phyloP scores from a whole-genome alignment of 1,140 invertebrate species.

The Heliothis virescens region DNA sequence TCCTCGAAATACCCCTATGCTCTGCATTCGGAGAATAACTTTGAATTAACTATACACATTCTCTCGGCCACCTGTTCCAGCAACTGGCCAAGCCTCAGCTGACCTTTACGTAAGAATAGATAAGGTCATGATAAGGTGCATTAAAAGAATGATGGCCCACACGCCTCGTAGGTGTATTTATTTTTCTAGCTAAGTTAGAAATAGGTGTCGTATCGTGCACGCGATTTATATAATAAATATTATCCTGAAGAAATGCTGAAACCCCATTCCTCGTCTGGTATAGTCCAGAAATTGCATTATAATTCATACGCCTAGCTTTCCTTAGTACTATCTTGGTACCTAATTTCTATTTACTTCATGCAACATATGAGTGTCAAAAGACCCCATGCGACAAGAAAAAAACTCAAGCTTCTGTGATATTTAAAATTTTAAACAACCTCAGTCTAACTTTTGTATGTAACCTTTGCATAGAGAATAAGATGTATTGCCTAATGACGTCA shows the following conservation, averaged over 20 bases:
- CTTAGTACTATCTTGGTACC: no score
- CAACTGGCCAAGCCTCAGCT: slow-evolving; percentile 17
- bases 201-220: no score
- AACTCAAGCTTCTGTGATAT: no score
- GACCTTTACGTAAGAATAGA: slow-evolving; percentile 41
- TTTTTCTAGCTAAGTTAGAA: not conserved
- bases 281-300: no score
- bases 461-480: not conserved
- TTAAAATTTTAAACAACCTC: not conserved
- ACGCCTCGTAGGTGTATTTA: not conserved
- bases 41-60: not conserved
- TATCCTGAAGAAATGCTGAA: no score
- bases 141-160: slow-evolving; percentile 34
- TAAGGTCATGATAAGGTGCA: slow-evolving; percentile 42
- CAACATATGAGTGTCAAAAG: no score
- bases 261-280: no score
- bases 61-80: not conserved
- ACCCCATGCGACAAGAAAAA: no score
- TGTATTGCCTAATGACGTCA: slow-evolving; percentile 16
- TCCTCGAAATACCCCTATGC: not conserved
- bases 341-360: no score
- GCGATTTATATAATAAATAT: no score
- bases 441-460: not conserved
- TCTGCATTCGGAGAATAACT: slow-evolving; percentile 1
- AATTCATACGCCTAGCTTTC: no score